Evolutionary conservation across 2,113 vertebrate genomes (phyloP).

Genomic region (Gasterosteus nipponicus): DNA sequence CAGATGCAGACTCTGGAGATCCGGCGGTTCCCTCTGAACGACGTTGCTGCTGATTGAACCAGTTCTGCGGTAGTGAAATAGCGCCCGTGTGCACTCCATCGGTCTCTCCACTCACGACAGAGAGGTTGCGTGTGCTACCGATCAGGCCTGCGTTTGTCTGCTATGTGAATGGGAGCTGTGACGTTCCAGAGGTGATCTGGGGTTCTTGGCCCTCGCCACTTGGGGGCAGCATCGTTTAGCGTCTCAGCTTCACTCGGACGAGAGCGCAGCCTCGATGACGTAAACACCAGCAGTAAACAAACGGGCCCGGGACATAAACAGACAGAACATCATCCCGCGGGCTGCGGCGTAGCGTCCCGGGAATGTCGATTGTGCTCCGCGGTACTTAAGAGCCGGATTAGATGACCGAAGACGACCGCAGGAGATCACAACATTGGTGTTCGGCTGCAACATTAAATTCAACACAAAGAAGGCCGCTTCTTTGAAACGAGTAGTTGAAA

Average conservation of each 20-base stretch:
- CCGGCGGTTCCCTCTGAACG: too few relatives aligned
- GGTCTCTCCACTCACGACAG: background rate
- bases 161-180: too few relatives aligned
- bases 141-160: constrained; percentile 34
- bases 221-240: constrained; percentile 45
- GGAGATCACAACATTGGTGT: background rate
- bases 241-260: background rate
- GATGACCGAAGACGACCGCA: background rate
- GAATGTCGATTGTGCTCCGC: background rate
- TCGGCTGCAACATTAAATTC: too few relatives aligned
- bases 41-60: too few relatives aligned
- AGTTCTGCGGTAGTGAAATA: background rate
- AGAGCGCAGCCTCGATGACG: background rate
- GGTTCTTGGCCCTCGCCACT: constrained; percentile 37
- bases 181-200: background rate
- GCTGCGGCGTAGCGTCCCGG: background rate
- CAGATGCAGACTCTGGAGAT: too few relatives aligned
- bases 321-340: background rate
- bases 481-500: background rate
- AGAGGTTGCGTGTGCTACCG: constrained; percentile 2
- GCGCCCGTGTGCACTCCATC: background rate
- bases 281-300: constrained; percentile 28
- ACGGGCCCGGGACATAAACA: constrained; percentile 38
- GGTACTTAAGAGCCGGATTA: background rate
- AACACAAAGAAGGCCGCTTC: background rate